Evolutionary conservation across 1,140 invertebrate genomes (phyloP), one percentile per base, ranked within the genome.

Genomic region (Branchinecta lynchi): DNA sequence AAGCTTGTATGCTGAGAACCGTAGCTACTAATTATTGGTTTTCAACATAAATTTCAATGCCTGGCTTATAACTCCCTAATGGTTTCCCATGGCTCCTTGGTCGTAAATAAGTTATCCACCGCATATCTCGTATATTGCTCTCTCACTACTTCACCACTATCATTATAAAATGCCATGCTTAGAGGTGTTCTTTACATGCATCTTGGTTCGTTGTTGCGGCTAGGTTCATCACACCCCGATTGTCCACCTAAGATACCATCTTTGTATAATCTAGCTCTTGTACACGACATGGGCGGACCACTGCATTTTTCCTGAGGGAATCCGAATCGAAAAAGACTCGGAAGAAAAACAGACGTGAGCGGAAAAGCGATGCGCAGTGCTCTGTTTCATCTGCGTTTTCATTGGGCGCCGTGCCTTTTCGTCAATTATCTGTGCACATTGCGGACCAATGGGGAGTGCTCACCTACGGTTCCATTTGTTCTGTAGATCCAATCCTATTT

Each of bases 261-360:
- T 60, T 15, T 60, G 51, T 32, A 32, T 32, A 32, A 32, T 32
- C 32, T 32, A 32, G 32, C 32, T 32, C 32, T 32, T 32, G 17
- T 60, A 60, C 51, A 60, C 17, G 51, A 60, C 17, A 60, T 60
- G 17, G 51, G 51, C 51, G 51, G 51, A 60, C 17, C 51, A 15
- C 17, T 60, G 17, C 17, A 60, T 60, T 60, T 60, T 60, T 60
- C 51, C 51, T 60, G 12, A 60, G 51, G 51, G 51, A 60, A 20
- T 60, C 12, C 17, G 17, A 60, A 15, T 60, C 12, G 17, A 60
- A 60, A 60, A 60, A 60, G 17, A 60, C 12, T 12, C 12, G 17
- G 17, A 60, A 60, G 51, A 60, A 60, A 60, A 60, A 20, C 51
- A 60, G 17, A 60, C 17, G 51, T 60, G 12, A 60, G 51, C 51